These are phyloP conservation scores for Rhegmatorhina hoffmannsi DNA, from an alignment of 2,113 vertebrate genomes.

Conservation along the genomic window DNA sequence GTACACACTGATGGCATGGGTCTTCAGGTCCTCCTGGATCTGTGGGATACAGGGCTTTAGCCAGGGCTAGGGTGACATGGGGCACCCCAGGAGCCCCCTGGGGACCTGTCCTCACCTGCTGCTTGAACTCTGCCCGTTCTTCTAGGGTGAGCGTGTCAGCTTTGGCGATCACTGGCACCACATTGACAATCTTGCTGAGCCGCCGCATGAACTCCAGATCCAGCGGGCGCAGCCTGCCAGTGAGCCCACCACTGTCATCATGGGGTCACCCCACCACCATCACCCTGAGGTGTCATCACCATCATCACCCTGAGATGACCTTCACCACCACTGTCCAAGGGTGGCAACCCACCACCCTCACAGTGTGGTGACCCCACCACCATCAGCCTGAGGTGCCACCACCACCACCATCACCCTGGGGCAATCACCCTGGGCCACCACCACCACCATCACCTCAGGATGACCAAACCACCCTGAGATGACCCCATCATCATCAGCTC, in stretches of 20 bases:
- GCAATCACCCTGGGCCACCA: too few species aligned
- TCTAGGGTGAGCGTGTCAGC: slow-evolving; percentile 89
- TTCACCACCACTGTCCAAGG: neutral
- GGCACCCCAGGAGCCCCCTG: fast-evolving
- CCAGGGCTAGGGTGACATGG: fast-evolving
- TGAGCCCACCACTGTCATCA: neutral
- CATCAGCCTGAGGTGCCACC: neutral
- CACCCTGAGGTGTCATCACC: neutral
- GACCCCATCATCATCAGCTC: too few species aligned
- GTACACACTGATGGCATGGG: slow-evolving; percentile 86
- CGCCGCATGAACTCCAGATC: slow-evolving; percentile 90
- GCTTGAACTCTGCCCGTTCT: slow-evolving; percentile 87
- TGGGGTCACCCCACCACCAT: neutral
- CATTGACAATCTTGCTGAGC: slow-evolving; percentile 86
- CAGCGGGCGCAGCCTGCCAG: slow-evolving; percentile 85
- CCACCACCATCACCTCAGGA: neutral
- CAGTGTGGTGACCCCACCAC: neutral
- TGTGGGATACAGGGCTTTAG: slow-evolving; percentile 26
- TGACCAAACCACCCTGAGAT: neutral
- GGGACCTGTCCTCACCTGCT: slow-evolving; percentile 75
- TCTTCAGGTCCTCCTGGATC: slow-evolving; percentile 89
- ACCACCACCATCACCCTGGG: too few species aligned
- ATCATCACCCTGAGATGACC: neutral
- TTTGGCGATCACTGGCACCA: slow-evolving; percentile 89
- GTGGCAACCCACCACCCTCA: neutral